phyloP scores from a whole-genome alignment of 2,797 vertebrate genomes.

The Epinephelus malabaricus region DNA sequence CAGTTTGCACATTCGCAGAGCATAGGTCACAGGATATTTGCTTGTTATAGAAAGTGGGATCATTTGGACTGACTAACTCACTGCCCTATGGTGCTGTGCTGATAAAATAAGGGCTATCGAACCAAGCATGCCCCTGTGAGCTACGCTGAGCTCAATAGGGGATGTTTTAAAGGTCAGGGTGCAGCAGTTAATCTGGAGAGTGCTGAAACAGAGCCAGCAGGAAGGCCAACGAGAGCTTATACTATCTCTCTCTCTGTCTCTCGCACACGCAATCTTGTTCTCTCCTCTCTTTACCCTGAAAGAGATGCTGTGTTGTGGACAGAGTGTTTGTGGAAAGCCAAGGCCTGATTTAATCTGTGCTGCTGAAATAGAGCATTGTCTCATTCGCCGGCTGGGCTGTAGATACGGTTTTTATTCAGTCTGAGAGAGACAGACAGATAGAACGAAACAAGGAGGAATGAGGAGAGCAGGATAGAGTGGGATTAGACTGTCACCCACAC shows the following conservation, averaged over 20 bases:
- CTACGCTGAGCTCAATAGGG: slow-evolving; percentile 61
- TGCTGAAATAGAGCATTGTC: slow-evolving; percentile 58
- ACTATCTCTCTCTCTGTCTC: slow-evolving; percentile 24
- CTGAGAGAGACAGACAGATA: slow-evolving; percentile 23
- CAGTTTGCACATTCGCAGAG: slow-evolving; percentile 15
- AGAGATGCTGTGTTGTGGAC: slow-evolving; percentile 49
- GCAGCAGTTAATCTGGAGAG: slow-evolving; percentile 75
- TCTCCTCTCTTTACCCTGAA: slow-evolving; percentile 37
- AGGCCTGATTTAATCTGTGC: slow-evolving; percentile 66
- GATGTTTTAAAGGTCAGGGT: slow-evolving; percentile 77
- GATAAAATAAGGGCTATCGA: slow-evolving; percentile 66
- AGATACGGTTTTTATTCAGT: slow-evolving; percentile 49
- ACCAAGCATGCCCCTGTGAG: slow-evolving; percentile 49
- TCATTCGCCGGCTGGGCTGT: slow-evolving; percentile 19
- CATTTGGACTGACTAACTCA: slow-evolving; percentile 44
- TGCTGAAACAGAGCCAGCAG: slow-evolving; percentile 62
- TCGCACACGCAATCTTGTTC: slow-evolving; percentile 19
- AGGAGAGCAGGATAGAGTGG: slow-evolving; percentile 48
- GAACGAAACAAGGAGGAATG: slow-evolving; percentile 41
- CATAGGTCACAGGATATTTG: slow-evolving; percentile 34
- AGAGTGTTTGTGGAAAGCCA: slow-evolving; percentile 47
- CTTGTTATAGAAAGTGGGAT: slow-evolving; percentile 46
- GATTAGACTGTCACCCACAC: slow-evolving; percentile 64
- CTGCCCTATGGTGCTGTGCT: slow-evolving; percentile 22
- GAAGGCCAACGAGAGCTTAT: slow-evolving; percentile 48